Evolutionary conservation across 2,113 vertebrate genomes (phyloP), one percentile per base, ranked within the genome.

Genomic region (Oreochromis aureus): DNA sequence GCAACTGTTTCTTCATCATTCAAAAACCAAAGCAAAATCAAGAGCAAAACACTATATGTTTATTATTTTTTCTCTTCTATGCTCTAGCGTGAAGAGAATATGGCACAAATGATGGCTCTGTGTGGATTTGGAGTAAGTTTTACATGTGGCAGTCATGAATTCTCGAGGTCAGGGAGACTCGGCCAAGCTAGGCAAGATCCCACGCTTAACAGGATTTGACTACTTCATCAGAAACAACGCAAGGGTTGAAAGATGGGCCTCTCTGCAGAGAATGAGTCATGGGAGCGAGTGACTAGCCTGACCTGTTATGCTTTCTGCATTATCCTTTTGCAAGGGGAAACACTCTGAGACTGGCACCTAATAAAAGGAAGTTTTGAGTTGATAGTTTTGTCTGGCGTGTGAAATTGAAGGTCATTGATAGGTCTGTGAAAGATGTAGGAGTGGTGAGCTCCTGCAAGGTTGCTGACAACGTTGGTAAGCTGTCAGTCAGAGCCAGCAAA

Each of bases 161-260:
- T 80, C 88, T 87, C 5, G 24, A 93, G 90, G 92, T 95, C 91
- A 92, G 44, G 34, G 48, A 82, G 30, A 61, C 84, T 89, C 48
- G 80, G 91, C 94, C 95, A 96, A 96, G 80, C 87, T 87, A 95
- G 96, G 96, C 86, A 95, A 86, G 63, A 93, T 94, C 94, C 92
- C 90, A 87, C 84, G 84, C 93, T 94, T 94, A 83, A 78, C 56
- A 19, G 69, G 87, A 85, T 90, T 91, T 80, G 93, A 93, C 90
- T 89, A 95, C 95, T 95, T 96, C 89, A 95, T 96, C 94, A 95
- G 91, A 94, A 95, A 94, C 90, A 94, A 94, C 92, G 89, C 83
- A 7, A 87, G 84, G 71, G 83, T 66, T 91, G 92, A 94, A 93
- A 89, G 87, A 93, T 92, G 39, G 36, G 88, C 87, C 81, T 90